Base-by-base conservation (phyloP, 2,888 invertebrate species). In the Patella depressa region DNA sequence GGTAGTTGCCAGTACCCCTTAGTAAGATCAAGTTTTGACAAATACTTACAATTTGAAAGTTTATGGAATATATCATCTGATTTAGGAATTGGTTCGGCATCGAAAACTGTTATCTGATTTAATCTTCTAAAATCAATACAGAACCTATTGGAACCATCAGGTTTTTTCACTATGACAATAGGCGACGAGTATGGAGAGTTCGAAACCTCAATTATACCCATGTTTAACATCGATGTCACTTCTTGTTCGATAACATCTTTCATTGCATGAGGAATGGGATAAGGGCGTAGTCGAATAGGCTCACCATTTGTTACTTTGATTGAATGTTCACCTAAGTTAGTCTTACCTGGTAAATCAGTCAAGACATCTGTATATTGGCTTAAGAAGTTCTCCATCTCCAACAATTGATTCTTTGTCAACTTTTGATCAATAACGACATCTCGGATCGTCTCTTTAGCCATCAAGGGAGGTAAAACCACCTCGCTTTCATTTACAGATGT, bases 101-200 rank as follows among this genome's bases (percentile, higher is more conserved):
- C 84, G 79, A 83, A 85, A 3, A 79, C 72, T 4, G 83, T 82
- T 3, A 81, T 59, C 15, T 70, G 71, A 71, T 86, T 87, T 4
- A 83, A 29, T n/a, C 53, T 72, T 29, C 85, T 65, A 55, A 80
- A 82, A 76, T 86, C 83, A 59, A 84, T 80, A 75, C 82, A 83
- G 59, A 83, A 81, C 45, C 85, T 74, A 55, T 75, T 79, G 2
- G 76, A 73, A 3, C 77, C 74, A 76, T 82, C 84, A 34, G 74
- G 73, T 69, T 84, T 85, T 55, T 76, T 80, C 17, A 81, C 80
- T 12, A 83, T 53, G 2, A 84, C 79, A 15, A 81, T 57, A 54
- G 84, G 83, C 12, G 83, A 78, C 29, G 78, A 76, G 76, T 81
- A 85, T 55, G 81, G 78, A 69, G 77, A 78, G 29, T 76, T 34